Evolutionary conservation across 53 echinoderm and acorn worm genomes (phyloP), one percentile per base, ranked within the genome.

Genomic region (Paelopatides confundens): DNA sequence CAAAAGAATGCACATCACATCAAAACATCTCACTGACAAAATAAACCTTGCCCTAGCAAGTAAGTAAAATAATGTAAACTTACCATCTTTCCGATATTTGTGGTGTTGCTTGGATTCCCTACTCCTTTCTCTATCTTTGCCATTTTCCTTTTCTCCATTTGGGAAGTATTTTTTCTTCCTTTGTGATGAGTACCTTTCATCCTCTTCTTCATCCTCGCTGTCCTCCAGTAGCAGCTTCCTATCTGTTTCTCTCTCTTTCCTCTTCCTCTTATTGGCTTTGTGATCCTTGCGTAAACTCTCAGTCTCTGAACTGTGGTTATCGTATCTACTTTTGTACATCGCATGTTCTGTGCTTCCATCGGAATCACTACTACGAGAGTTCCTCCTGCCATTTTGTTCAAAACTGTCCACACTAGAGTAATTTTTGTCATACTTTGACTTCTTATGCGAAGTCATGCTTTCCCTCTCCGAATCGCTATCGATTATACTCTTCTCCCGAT

Each of bases 231-330:
- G 46, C 7, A 26, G n/a, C 18, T 89, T 88, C 5, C 87, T 35
- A 12, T 86, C 92, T 3, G 85, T 77, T 27, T 91, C 86, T 12
- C 71, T 63, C 33, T 94, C 89, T 69, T 81, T 88, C 35, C 89
- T 86, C 35, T 94, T 94, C 89, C 93, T 88, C 81, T 93, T 93
- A 46, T 91, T 93, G 47, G 88, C 85, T 77, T 82, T 85, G 0
- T 69, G 28, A 10, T 79, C 52, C 50, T 14, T 30, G 14, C 48
- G 52, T 29, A 9, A 66, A 49, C 35, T 89, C 24, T 8, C 82
- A 38, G 13, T 52, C 11, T 52, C 69, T 0, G 82, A 38, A 29
- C 69, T 52, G 51, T 71, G 52, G 39, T 54, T 86, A 11, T 63
- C 63, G 38, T 40, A 63, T 37, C 87, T 35, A n/a, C 32, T 62